Percentiles rank a stretch among this genome's conserved stretches.
Conservation (phyloP, 1,140 invertebrate genomes). For the Drosophila tani region DNA sequence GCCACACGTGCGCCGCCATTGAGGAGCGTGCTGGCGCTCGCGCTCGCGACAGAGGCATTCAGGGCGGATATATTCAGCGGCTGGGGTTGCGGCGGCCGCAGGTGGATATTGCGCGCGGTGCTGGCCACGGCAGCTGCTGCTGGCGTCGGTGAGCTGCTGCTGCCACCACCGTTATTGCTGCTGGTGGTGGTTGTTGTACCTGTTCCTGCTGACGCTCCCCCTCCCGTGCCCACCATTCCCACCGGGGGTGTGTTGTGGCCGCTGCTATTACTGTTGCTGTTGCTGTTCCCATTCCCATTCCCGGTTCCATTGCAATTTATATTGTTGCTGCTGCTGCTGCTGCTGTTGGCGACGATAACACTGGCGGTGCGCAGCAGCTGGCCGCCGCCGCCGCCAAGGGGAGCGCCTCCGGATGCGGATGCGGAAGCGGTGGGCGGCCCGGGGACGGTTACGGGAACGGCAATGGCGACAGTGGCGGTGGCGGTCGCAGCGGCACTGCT, state of each 20-base stretch:
- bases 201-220: slow-evolving; percentile 13
- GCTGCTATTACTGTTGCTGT: slow-evolving; percentile 28
- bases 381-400: slow-evolving; percentile 22
- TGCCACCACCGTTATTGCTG: slow-evolving; percentile 10
- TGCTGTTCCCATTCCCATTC: slow-evolving; percentile 15
- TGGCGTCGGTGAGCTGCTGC: slow-evolving; percentile 52
- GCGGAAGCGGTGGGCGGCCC: slow-evolving; percentile 2
- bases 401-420: slow-evolving; percentile 16
- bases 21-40: slow-evolving; percentile 58
- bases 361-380: slow-evolving; percentile 58
- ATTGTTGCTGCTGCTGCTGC: slow-evolving; percentile 17
- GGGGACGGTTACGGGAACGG: slow-evolving; percentile 9
- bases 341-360: slow-evolving; percentile 20
- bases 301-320: slow-evolving; percentile 29
- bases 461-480: slow-evolving; percentile 18
- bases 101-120: slow-evolving; percentile 77
- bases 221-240: slow-evolving; percentile 5
- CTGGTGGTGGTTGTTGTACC: slow-evolving; percentile 6
- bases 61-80: slow-evolving; percentile 90
- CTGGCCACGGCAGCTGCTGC: slow-evolving; percentile 68
- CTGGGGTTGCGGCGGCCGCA: slow-evolving; percentile 79
- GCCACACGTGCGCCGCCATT: slow-evolving; percentile 59
- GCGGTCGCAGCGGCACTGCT: slow-evolving; percentile 56
- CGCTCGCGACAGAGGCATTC: slow-evolving; percentile 67
- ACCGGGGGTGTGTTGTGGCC: slow-evolving; percentile 30